Base-by-base conservation (phyloP, 2,113 vertebrate genomes). In the Callocephalon fimbriatum region DNA sequence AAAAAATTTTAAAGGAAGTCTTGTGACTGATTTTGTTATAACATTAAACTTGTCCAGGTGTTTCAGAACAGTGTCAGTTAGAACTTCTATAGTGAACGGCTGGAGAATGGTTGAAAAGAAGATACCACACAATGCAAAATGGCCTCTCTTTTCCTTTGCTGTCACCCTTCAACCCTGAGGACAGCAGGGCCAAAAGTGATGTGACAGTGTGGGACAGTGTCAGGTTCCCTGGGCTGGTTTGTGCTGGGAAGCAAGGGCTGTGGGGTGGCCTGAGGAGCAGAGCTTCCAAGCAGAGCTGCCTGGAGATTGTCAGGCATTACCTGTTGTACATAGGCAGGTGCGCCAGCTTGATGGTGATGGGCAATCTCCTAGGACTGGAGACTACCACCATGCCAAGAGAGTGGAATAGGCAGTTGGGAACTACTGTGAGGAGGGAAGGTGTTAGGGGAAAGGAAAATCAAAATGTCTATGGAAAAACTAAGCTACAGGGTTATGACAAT, bases 141-240 rank as follows among this genome's bases (percentile, higher is more conserved):
- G 47, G 31, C 35, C 21, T 80, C 25, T 17, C 45, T 48, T 68
- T 47, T 65, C n/a, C 18, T 76, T 51, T 40, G 59, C 11, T 32
- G 26, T 3, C 14, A n/a, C 51, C 18, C 35, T 40, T 25, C 27
- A 17, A 0, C 71, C 56, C 65, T 62, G 79, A 74, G 56, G 40
- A 50, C 29, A 14, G 47, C 1, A 3, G 29, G 22, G 5, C 23
- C 17, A 3, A 1, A 63, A 73, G 54, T 2, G 17, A 27, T 31
- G 29, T 70, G 67, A 50, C 12, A 15, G 32, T 6, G 5, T 21
- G 16, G 35, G 23, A 19, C 0, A 1, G 27, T 44, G 31, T n/a
- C 1, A 2, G 31, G 50, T 83, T 19, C 37, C n/a, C 50, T 7
- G n/a, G 25, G 12, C 38, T 44, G 26, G 14, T 62, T 51, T 68